These are phyloP conservation scores for Heterodera carotae DNA, from an alignment of 1,140 invertebrate genomes.

Conservation along the genomic window DNA sequence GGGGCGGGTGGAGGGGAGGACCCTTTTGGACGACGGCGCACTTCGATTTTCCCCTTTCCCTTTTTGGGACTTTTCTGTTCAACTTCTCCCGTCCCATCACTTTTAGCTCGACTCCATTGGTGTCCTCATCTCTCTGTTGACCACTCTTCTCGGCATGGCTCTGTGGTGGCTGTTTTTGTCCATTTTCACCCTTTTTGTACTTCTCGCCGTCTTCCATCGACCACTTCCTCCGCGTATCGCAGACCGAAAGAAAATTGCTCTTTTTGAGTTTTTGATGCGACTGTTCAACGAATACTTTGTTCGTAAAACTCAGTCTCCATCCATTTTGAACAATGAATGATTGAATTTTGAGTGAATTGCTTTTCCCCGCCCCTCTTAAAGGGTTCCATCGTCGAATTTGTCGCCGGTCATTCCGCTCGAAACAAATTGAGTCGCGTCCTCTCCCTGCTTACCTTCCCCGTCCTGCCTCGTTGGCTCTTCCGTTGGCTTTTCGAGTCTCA, in stretches of 20 bases:
- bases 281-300: constrained; percentile 61
- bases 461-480: constrained; percentile 31
- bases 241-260: constrained; percentile 54
- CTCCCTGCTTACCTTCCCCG: constrained; percentile 45
- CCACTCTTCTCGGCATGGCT: constrained; percentile 42
- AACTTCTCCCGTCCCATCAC: not conserved
- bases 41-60: not conserved
- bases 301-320: no score
- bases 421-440: constrained; percentile 57
- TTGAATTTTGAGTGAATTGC: constrained; percentile 9
- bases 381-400: constrained; percentile 56
- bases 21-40: not conserved
- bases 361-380: constrained; percentile 12
- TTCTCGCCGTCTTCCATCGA: constrained; percentile 49
- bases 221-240: constrained; percentile 56
- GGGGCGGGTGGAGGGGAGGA: no score
- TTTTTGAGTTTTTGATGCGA: constrained; percentile 58
- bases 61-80: not conserved
- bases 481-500: constrained; percentile 31
- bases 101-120: not conserved
- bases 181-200: constrained; percentile 42
- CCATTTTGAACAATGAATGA: no score
- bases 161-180: constrained; percentile 45
- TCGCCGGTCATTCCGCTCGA: constrained; percentile 47
- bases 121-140: constrained; percentile 18